Conservation (phyloP, 2,797 vertebrate species). For the Lophura swinhoii region DNA sequence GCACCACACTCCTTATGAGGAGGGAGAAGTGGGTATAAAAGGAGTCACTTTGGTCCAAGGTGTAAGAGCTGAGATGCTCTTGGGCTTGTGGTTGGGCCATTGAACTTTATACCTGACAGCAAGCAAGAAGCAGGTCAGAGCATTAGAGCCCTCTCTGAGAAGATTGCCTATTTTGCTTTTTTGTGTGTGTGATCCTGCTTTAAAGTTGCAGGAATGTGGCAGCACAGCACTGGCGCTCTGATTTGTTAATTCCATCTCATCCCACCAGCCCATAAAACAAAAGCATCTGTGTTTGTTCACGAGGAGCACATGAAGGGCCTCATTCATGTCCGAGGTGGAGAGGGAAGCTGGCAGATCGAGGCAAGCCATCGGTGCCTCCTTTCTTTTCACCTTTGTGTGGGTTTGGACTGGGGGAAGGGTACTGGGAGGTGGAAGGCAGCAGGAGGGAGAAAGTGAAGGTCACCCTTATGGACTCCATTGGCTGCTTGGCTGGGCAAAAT, state of each 20-base stretch:
- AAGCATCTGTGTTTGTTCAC: slow-evolving; percentile 77
- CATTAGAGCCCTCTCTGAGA: slow-evolving; percentile 17
- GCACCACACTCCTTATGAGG: background rate
- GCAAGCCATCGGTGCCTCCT: slow-evolving; percentile 40
- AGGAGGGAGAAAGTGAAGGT: background rate
- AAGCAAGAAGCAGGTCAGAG: background rate
- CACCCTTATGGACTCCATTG: background rate
- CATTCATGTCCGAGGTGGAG: slow-evolving; percentile 72
- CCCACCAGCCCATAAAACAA: slow-evolving; percentile 74
- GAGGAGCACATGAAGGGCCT: slow-evolving; percentile 73
- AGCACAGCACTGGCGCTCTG: slow-evolving; percentile 58
- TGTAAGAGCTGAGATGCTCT: background rate
- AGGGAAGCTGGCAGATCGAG: slow-evolving; percentile 70
- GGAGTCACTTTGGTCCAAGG: background rate
- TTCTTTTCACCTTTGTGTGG: slow-evolving; percentile 71
- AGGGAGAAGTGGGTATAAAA: background rate
- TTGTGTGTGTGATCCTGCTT: slow-evolving; percentile 56
- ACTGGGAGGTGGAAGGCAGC: background rate
- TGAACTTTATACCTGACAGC: background rate
- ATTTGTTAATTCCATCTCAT: slow-evolving; percentile 75
- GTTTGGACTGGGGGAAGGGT: slow-evolving; percentile 34
- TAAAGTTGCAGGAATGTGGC: slow-evolving; percentile 75
- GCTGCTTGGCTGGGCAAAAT: background rate
- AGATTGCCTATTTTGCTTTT: slow-evolving; percentile 14
- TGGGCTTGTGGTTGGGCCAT: background rate